These are phyloP conservation scores for Osmerus mordax DNA, from an alignment of 2,113 vertebrate genomes.

Conservation along the genomic window DNA sequence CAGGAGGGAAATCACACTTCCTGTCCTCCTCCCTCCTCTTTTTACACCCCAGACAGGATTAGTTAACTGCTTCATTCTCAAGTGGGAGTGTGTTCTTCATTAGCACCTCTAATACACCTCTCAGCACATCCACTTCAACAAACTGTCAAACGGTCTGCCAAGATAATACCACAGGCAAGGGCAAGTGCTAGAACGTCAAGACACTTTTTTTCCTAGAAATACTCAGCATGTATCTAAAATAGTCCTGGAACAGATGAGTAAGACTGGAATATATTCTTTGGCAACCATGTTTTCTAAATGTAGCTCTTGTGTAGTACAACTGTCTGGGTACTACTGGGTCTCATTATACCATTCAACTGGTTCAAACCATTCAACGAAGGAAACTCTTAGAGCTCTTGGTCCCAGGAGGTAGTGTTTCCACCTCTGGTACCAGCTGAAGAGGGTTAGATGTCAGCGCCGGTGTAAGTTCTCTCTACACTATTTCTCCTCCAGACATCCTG, in stretches of 20 bases:
- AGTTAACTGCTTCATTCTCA: slow-evolving; percentile 64
- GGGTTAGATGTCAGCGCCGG: slow-evolving; percentile 9
- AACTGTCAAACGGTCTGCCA: slow-evolving; percentile 62
- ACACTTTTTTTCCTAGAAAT: background rate
- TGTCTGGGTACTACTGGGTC: too few species aligned
- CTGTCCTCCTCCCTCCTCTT: slow-evolving; percentile 50
- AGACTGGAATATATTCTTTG: too few species aligned
- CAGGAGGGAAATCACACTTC: slow-evolving; percentile 57
- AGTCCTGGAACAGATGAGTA: too few species aligned
- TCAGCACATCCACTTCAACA: slow-evolving; percentile 64
- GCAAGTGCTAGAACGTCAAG: slow-evolving; percentile 2
- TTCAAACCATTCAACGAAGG: background rate
- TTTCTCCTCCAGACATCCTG: slow-evolving; percentile 1
- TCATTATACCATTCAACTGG: too few species aligned
- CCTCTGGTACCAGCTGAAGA: background rate
- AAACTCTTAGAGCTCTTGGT: background rate
- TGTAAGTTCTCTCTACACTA: background rate
- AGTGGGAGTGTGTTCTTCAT: slow-evolving; percentile 70
- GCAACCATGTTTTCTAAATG: too few species aligned
- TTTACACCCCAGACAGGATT: slow-evolving; percentile 58
- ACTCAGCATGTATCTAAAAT: too few species aligned
- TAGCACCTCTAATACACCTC: slow-evolving; percentile 72
- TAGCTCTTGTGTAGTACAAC: too few species aligned
- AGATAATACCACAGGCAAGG: slow-evolving; percentile 39
- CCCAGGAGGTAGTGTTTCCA: background rate